Conservation (phyloP, 2,888 invertebrate species). For the Eristalis arbustorum region DNA sequence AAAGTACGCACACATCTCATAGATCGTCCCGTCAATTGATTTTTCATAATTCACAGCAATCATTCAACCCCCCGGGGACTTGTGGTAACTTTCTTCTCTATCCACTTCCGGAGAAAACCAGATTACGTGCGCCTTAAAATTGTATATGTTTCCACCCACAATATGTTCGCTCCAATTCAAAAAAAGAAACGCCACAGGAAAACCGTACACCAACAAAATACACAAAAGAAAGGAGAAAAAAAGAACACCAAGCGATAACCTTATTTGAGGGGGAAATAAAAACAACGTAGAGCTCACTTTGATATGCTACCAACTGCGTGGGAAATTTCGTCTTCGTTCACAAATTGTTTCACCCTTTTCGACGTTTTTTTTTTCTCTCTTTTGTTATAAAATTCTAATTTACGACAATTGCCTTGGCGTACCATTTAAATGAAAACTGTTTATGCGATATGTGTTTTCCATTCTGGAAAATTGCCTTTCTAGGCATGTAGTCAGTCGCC, state of each 20-base stretch:
- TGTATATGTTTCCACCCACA: background rate
- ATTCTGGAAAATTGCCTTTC: slow-evolving; percentile 63
- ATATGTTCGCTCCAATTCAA: slow-evolving; percentile 1
- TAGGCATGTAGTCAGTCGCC: slow-evolving; percentile 37
- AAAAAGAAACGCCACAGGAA: background rate
- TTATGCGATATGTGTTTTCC: slow-evolving; percentile 66
- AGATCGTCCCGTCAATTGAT: background rate
- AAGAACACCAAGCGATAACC: background rate
- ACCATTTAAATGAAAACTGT: slow-evolving; percentile 67
- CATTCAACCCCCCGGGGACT: background rate
- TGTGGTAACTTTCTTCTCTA: background rate
- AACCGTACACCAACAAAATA: background rate
- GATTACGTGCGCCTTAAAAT: slow-evolving; percentile 24
- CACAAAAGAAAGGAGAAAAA: background rate
- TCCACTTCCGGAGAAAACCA: slow-evolving; percentile 7
- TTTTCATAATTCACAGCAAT: background rate
- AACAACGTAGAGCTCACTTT: slow-evolving; percentile 15
- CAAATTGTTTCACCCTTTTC: slow-evolving; percentile 61
- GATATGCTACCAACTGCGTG: slow-evolving; percentile 7
- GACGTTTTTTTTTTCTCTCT: background rate
- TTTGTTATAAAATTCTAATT: slow-evolving; percentile 53
- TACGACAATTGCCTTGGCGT: slow-evolving; percentile 60
- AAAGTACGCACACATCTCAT: no score
- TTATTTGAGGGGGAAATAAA: background rate
- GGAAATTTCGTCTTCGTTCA: slow-evolving; percentile 35